Evolutionary conservation across 2,888 invertebrate genomes (phyloP), one percentile per base, ranked within the genome.

Genomic region (Andrena marginata): DNA sequence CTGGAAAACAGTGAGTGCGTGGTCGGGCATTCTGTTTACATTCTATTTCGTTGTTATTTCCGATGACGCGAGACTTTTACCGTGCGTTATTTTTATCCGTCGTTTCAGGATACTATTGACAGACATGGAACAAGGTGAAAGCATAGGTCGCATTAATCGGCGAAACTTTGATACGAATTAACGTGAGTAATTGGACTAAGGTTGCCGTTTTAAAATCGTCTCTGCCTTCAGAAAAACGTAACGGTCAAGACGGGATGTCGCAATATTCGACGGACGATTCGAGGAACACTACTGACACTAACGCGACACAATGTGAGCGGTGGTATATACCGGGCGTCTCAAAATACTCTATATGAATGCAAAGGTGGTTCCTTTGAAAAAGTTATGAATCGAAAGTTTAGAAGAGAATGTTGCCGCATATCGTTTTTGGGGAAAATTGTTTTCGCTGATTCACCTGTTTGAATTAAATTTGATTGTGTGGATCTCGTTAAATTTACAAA

Each of bases 101-200:
- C 13, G 42, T 42, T 42, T 42, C 29, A 20, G n/a, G 23, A 31
- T 42, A 62, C 51, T 48, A 23, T 42, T 23, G 8, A n/a, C 33
- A 26, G 29, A 26, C 51, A 23, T 42, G 26, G 35, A 59, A 26
- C 62, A 64, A 72, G 23, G 33, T 77, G 33, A 59, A 73, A 73
- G 4, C 29, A 33, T 20, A 13, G 56, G 33, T 63, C 49, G 56
- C 16, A 42, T 23, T 72, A 77, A 67, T 29, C 33, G 33, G 56
- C n/a, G 64, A 54, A 56, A 42, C 10, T 56, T 13, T 35, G 42
- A 59, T 64, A 60, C 13, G 59, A 65, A 77, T 54, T 49, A 63
- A 31, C 51, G 49, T 31, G 71, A 62, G 63, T 60, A 42, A 59
- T 60, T 62, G 51, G n/a, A 23, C n/a, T 51, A 35, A 51, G 51